Base-by-base conservation (phyloP, 1,140 invertebrate species). In the Lethrus apterus region DNA sequence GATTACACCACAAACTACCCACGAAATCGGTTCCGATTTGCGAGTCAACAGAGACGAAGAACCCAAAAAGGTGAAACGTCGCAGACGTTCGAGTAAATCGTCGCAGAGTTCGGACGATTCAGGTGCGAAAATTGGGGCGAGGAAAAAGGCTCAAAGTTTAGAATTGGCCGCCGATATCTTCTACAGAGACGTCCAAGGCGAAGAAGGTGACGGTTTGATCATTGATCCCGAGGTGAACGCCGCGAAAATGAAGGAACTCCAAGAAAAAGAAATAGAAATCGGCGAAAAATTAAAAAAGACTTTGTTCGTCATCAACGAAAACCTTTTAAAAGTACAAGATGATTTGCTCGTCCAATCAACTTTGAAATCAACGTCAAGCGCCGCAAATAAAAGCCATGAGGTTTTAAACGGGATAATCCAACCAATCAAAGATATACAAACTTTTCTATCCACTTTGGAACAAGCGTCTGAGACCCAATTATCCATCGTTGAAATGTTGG, bases 371-470 rank as follows among this genome's bases (percentile, higher is more conserved):
- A 75, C 77, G 0, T 69, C 75, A 5, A 69, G 76, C 18, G 73
- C 78, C 10, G 77, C 77, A 2, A 73, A 76, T 48, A 71, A 73
- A 50, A 81, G 79, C 57, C 68, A 81, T 48, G 78, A 77, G 53
- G 74, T 80, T n/a, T 71, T 82, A 10, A 67, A 69, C 31, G 79
- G 73, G 52, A 63, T 81, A 31, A 63, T 72, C n/a, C 72, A 76
- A 33, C 80, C 81, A 1, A 57, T 83, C 10, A 73, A 70, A 48
- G 77, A 81, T 62, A 75, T 84, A 19, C 74, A 80, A 50, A 73
- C 68, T 24, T 73, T 78, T 44, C 59, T 75, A 20, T 70, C 75
- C 46, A 70, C 65, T 7, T 55, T 73, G n/a, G 62, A 67, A 47
- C 55, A 63, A 47, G 49, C 64, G 40, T 56, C 59, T 26, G 44